Conservation (phyloP, 1,140 invertebrate species). For the Nymphalis io region DNA sequence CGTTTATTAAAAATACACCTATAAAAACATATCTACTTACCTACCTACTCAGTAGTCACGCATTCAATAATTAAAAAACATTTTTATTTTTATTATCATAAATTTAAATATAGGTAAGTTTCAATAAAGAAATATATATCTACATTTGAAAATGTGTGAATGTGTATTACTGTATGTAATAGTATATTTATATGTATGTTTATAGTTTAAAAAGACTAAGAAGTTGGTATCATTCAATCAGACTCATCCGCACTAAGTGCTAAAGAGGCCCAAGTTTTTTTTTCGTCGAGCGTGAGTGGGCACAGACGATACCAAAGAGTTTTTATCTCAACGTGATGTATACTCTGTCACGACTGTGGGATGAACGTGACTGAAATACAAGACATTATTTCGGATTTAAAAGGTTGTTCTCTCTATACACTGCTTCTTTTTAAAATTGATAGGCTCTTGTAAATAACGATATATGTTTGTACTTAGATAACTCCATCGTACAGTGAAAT, state of each 20-base stretch:
- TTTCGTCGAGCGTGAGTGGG: constrained; percentile 58
- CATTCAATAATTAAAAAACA: too few species aligned
- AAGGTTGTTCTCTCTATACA: constrained; percentile 38
- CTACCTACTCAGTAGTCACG: too few species aligned
- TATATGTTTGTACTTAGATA: constrained; percentile 6
- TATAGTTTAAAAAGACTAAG: not conserved
- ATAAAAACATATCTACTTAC: not conserved
- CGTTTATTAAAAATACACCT: not conserved
- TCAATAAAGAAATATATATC: too few species aligned
- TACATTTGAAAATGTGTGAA: too few species aligned
- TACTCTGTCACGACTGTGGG: constrained; percentile 65
- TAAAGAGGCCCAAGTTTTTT: constrained; percentile 54
- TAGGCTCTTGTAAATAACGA: constrained; percentile 11
- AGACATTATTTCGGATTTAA: constrained; percentile 58
- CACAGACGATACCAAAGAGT: constrained; percentile 54
- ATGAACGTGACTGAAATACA: constrained; percentile 73
- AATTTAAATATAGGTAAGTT: too few species aligned
- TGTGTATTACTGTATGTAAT: not conserved
- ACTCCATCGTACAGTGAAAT: constrained; percentile 8
- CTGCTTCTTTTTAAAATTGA: constrained; percentile 34
- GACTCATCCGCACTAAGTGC: constrained; percentile 57
- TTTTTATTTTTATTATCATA: too few species aligned
- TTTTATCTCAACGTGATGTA: constrained; percentile 75
- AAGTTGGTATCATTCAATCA: constrained; percentile 54
- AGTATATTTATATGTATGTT: not conserved